Base-by-base conservation (phyloP, 2,797 vertebrate genomes). In the Antrozous pallidus region DNA sequence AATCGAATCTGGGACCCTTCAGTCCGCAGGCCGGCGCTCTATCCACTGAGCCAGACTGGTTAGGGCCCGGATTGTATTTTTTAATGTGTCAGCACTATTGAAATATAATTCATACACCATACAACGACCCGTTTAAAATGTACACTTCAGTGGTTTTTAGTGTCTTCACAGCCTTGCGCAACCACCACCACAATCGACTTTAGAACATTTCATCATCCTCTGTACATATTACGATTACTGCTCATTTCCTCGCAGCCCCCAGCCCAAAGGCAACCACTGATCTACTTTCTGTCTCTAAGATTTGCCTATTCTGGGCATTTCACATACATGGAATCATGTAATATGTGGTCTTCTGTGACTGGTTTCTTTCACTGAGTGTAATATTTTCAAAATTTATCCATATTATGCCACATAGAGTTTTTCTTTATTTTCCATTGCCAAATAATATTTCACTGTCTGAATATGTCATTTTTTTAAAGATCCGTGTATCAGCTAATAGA, bases 171-270 rank as follows among this genome's bases (percentile, higher is more conserved):
- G 94, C 42, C 6, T 36, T 77, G 24, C 11, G 9, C 54, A 71
- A 18, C 20, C 88, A 31, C 45, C 69, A 33, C 54, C 47, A 51
- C 58, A 17, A 0, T 86, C 18, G 3, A 70, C 49, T 70, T 45
- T 26, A 67, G 77, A 73, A 56, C 69, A 65, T 95, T 88, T 81
- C 69, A 11, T 89, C 69, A 88, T 45, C 45, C 45, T 6, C 73
- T 8, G 24, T 22, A 26, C 38, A 4, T 5, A 3, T 10, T 26
- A 4, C 0, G 5, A 5, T 56, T 49, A 28, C 33, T 83, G 11
- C 40, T 49, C 5, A 4, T 31, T n/a, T 65, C 73, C 49, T 51
- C 45, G 45, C 36, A 3, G 3, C 1, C 13, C 70, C 49, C 13
- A 9, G 28, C 8, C 31, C 75, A n/a, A n/a, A 1, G 9, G 20